Evolutionary conservation across 2,797 vertebrate species (phyloP).

Genomic region (Vultur gryphus): DNA sequence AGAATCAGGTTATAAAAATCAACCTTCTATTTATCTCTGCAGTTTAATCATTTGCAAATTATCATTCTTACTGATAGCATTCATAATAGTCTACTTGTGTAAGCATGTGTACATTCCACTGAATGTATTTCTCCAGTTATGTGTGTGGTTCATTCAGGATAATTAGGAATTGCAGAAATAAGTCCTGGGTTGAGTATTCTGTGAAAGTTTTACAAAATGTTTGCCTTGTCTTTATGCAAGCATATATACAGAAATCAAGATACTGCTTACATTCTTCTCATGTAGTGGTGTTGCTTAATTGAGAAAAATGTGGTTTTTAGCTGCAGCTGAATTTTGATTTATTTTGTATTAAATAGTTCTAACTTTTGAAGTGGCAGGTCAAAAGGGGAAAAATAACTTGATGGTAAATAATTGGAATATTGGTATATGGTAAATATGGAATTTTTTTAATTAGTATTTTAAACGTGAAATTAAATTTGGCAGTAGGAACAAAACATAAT

Average conservation of each 20-base stretch:
- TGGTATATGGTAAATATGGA: not conserved
- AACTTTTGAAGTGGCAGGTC: not conserved
- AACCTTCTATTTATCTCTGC: not conserved
- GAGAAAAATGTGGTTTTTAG: not conserved
- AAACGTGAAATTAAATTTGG: not conserved
- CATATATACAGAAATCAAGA: not conserved
- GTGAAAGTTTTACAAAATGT: not conserved
- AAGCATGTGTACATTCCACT: not conserved
- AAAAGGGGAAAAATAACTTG: not conserved
- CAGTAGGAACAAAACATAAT: not conserved
- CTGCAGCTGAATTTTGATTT: not conserved
- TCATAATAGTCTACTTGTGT: constrained; percentile 9
- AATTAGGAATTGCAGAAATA: not conserved
- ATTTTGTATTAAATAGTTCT: not conserved
- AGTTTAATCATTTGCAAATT: constrained; percentile 51
- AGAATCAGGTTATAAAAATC: not conserved
- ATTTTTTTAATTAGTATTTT: not conserved
- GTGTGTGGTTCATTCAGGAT: not conserved
- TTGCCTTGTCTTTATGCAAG: not conserved
- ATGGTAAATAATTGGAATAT: not conserved
- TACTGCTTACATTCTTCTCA: not conserved
- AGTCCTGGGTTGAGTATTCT: not conserved
- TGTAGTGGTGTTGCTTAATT: not conserved
- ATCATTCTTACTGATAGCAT: not conserved
- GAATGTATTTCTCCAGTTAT: not conserved